These are phyloP conservation scores for Epirrhoe alternata DNA, from an alignment of 2,888 invertebrate genomes.

Conservation along the genomic window DNA sequence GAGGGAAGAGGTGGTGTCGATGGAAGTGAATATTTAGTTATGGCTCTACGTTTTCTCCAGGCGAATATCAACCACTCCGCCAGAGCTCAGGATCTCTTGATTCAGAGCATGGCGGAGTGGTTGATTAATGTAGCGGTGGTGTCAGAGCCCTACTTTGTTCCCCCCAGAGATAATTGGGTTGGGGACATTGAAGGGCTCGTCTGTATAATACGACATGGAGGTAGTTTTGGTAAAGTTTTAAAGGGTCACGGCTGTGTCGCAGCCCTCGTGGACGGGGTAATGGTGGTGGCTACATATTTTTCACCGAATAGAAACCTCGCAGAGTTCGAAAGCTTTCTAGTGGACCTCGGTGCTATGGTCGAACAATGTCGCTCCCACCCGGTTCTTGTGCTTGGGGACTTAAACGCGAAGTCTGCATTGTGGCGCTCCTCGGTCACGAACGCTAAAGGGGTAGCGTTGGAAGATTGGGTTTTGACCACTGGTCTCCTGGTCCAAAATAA, in stretches of 20 bases:
- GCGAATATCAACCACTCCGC: not conserved
- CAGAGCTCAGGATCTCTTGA: conserved; percentile 19
- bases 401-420: conserved; percentile 1
- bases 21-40: conserved; percentile 3
- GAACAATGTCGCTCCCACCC: not conserved
- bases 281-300: no score
- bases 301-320: no score
- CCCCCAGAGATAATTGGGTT: not conserved
- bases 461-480: conserved; percentile 28
- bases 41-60: conserved; percentile 5
- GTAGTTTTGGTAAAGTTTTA: no score
- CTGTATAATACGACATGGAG: not conserved
- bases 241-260: no score
- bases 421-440: conserved; percentile 34
- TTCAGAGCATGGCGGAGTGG: no score
- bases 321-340: not conserved
- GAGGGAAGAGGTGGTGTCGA: not conserved
- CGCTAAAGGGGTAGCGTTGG: conserved; percentile 31
- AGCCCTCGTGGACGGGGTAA: no score
- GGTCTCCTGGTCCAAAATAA: conserved; percentile 31
- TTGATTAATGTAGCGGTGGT: conserved; percentile 5
- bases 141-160: conserved; percentile 12
- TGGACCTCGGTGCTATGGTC: not conserved
- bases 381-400: conserved; percentile 1
- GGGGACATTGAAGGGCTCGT: not conserved